A percentile compares a stretch with the other conserved stretches of the same genome.
These are phyloP conservation scores for Himalopsyche kuldschensis DNA, from an alignment of 2,888 invertebrate species.

Conservation along the genomic window DNA sequence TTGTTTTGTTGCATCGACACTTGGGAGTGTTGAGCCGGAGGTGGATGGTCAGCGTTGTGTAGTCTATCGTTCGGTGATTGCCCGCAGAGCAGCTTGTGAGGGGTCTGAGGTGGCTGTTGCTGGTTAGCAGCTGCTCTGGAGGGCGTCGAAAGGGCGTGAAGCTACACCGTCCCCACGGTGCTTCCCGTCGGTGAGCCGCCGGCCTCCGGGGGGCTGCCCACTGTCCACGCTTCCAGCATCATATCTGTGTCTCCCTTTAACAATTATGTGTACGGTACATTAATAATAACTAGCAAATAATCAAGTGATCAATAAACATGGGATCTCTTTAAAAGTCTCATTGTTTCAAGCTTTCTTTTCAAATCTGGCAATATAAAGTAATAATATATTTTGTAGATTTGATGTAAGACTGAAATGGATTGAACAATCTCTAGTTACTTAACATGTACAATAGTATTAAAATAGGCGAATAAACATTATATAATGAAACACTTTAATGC, in stretches of 20 bases:
- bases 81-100: neutral
- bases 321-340: too few species aligned
- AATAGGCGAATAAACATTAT: too few species aligned
- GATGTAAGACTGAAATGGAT: too few species aligned
- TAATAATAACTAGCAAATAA: neutral
- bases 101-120: slow-evolving; percentile 3
- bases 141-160: slow-evolving; percentile 25
- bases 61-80: neutral
- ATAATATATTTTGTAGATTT: too few species aligned
- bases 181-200: slow-evolving; percentile 42
- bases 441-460: too few species aligned
- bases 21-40: neutral
- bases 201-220: slow-evolving; percentile 48
- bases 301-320: neutral
- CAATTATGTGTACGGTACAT: slow-evolving; percentile 42
- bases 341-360: too few species aligned
- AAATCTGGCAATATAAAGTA: too few species aligned
- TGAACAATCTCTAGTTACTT: too few species aligned
- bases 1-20: neutral
- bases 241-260: slow-evolving; percentile 66
- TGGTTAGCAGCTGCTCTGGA: slow-evolving; percentile 2
- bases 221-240: slow-evolving; percentile 62
- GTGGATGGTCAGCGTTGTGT: neutral
- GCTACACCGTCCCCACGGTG: slow-evolving; percentile 34
- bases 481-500: too few species aligned